Percentiles rank a stretch among this genome's conserved stretches.
phyloP scores from a whole-genome alignment of 1,140 invertebrate species.

The Schlechtendalia chinensis region DNA sequence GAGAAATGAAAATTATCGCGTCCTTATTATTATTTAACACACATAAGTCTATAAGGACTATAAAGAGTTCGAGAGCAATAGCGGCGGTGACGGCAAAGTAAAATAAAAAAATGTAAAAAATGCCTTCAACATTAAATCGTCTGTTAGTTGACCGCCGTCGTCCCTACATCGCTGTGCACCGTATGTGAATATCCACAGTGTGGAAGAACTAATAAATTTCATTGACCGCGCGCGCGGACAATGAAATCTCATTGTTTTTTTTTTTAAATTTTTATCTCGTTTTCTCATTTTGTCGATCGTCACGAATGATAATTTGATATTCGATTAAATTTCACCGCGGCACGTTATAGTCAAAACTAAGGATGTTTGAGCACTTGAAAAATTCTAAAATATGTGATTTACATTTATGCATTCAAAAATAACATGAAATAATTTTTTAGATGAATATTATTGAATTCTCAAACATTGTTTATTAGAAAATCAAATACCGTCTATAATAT shows the following conservation, averaged over 20 bases:
- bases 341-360: too few species aligned
- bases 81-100: background rate
- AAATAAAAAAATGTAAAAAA: constrained; percentile 26
- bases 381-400: too few species aligned
- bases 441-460: too few species aligned
- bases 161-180: background rate
- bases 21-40: constrained; percentile 40
- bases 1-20: constrained; percentile 39
- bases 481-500: too few species aligned
- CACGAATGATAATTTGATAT: too few species aligned
- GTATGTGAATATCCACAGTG: constrained; percentile 1
- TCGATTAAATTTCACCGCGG: too few species aligned
- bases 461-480: too few species aligned
- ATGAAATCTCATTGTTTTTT: constrained; percentile 9
- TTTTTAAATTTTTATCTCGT: too few species aligned
- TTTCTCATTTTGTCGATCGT: too few species aligned
- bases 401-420: too few species aligned
- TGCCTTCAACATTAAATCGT: constrained; percentile 6
- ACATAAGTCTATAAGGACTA: background rate
- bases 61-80: background rate
- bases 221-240: background rate
- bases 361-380: too few species aligned
- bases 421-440: too few species aligned
- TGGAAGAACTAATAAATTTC: constrained; percentile 36
- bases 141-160: constrained; percentile 16